Base-by-base conservation (phyloP, 37 sponge, comb jelly and placozoan genomes). In the Spongia lamella region DNA sequence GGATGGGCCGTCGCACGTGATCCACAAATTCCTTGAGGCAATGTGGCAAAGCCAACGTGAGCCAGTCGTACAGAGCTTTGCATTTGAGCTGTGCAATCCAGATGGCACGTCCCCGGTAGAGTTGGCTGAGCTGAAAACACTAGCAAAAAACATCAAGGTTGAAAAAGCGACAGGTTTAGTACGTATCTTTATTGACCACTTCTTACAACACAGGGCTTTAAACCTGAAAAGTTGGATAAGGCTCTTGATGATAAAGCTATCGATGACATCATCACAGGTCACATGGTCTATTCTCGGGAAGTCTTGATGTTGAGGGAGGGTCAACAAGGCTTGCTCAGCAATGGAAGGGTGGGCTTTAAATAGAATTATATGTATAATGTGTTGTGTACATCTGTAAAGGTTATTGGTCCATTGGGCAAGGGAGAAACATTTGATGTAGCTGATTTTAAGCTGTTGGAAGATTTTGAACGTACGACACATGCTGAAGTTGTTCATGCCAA, bases 371-470 rank as follows among this genome's bases (percentile, higher is more conserved):
- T 20, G 9, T 43, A n/a, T 69, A 21, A 13, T 21, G 5, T 21
- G 40, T 25, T 1, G 1, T 1, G 20, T n/a, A 33, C n/a, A 7
- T 56, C 1, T 7, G n/a, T 77, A 34, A 76, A 80, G 81, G 26
- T 87, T 55, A 56, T 88, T 72, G 88, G 88, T 38, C 88, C 88
- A 19, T 76, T 88, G 25, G 51, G 6, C 3, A 35, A 53, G 7
- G 51, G 54, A 5, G 88, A 88, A 19, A 13, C 22, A n/a, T 82
- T 88, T 38, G 49, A 25, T 26, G 39, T 16, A 3, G 74, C 61
- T 0, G 88, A 88, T 70, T 88, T 63, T 30, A 16, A 31, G 16
- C 63, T 80, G 68, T 65, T 87, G 63, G 64, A 38, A 4, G 13
- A 55, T 33, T 39, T 80, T 59, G 87, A 87, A 63, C 51, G 39